phyloP scores from a whole-genome alignment of 2,113 vertebrate genomes.

The Paedocypris sp. region DNA sequence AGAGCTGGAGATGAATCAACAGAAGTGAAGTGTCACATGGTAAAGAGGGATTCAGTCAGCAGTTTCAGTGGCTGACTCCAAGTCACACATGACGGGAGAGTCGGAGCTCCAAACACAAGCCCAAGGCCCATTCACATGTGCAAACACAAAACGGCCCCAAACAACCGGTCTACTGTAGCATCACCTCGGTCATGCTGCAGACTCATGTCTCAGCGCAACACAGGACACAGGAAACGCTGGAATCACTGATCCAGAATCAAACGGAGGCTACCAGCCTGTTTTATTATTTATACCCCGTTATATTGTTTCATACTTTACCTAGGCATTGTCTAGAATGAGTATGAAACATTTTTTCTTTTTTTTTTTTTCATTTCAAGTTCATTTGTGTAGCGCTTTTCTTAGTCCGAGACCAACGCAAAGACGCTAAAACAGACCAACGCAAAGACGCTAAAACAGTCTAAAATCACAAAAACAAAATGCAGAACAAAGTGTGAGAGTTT shows the following conservation, averaged over 20 bases:
- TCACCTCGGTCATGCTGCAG: neutral
- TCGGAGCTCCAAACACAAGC: neutral
- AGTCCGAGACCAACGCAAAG: no score
- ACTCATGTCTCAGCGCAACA: neutral
- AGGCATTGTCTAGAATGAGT: no score
- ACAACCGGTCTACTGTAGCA: neutral
- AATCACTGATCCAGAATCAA: neutral
- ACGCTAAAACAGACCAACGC: no score
- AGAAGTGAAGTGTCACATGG: neutral
- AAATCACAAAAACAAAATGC: no score
- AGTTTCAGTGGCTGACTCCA: conserved; percentile 28
- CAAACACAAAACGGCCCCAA: neutral
- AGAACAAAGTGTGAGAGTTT: no score
- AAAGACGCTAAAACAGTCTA: no score
- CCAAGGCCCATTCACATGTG: neutral
- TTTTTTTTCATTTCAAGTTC: no score
- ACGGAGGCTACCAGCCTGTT: no score
- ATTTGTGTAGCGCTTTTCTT: no score
- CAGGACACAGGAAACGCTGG: neutral
- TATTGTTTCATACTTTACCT: no score
- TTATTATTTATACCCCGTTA: no score
- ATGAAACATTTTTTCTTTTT: no score
- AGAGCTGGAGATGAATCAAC: neutral
- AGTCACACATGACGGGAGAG: conserved; percentile 39
- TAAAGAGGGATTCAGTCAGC: conserved; percentile 18